Evolutionary conservation across 2,113 vertebrate genomes (phyloP).

Genomic region (Hippocampus guttulatus): DNA sequence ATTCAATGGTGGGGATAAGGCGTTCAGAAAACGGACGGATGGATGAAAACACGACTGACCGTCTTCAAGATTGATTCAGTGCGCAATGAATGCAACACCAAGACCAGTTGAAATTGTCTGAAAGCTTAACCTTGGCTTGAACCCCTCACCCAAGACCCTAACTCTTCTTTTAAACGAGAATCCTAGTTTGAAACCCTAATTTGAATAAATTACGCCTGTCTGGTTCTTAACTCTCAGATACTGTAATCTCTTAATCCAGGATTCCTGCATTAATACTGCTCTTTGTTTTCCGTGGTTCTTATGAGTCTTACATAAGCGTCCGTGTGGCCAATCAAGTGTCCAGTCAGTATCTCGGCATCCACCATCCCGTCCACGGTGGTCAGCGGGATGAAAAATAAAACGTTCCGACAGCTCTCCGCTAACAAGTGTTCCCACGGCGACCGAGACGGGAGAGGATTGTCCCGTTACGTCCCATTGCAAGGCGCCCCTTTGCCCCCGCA

Average conservation of each 20-base stretch:
- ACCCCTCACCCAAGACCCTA: no score
- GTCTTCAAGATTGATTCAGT: no score
- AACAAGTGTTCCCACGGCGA: constrained; percentile 57
- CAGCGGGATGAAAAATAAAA: constrained; percentile 34
- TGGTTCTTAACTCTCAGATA: not conserved
- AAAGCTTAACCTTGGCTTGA: no score
- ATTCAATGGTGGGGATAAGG: constrained; percentile 4
- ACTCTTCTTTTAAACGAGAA: no score
- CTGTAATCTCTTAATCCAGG: constrained; percentile 38
- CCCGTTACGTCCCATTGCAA: constrained; percentile 34
- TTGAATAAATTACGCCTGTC: not conserved
- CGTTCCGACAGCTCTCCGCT: constrained; percentile 32
- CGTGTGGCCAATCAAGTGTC: not conserved
- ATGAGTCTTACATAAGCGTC: constrained; percentile 24
- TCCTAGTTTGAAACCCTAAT: not conserved
- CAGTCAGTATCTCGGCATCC: not conserved
- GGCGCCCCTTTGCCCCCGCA: constrained; percentile 40
- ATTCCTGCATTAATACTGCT: constrained; percentile 45
- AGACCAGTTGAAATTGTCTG: no score
- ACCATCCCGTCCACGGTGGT: constrained; percentile 14
- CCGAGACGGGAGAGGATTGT: constrained; percentile 33
- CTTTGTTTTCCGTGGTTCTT: constrained; percentile 25
- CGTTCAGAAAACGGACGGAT: no score
- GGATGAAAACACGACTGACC: no score
- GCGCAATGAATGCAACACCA: no score